Evolutionary conservation across 2,797 vertebrate genomes (phyloP).

Genomic region (Paguma larvata): DNA sequence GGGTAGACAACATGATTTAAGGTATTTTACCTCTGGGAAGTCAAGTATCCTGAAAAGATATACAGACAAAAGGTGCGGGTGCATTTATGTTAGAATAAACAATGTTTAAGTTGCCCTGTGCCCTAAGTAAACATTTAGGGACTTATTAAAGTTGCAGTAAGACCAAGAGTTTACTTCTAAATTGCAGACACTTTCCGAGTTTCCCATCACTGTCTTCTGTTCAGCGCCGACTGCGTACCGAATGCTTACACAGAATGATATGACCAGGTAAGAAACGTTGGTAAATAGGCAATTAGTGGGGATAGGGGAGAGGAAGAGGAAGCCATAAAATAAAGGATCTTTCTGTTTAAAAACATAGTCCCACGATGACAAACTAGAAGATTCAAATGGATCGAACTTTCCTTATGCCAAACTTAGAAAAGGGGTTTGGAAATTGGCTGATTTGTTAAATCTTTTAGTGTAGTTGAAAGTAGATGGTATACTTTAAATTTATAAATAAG

Average conservation of each 20-base stretch:
- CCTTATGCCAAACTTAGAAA: constrained; percentile 29
- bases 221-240: constrained; percentile 91
- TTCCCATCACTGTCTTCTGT: constrained; percentile 92
- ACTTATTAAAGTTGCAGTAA: background rate
- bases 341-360: background rate
- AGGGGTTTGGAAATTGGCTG: constrained; percentile 70
- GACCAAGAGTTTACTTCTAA: constrained; percentile 40
- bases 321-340: background rate
- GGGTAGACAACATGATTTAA: background rate
- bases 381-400: constrained; percentile 96
- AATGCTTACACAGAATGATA: constrained; percentile 89
- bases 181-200: constrained; percentile 89
- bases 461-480: constrained; percentile 81
- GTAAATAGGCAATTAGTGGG: background rate
- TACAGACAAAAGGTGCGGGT: background rate
- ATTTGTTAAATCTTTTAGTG: constrained; percentile 73
- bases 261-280: constrained; percentile 86
- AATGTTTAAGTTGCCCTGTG: background rate
- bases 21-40: background rate
- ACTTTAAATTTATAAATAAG: constrained; percentile 69
- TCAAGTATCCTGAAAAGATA: constrained; percentile 1
- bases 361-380: constrained; percentile 98
- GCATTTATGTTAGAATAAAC: background rate
- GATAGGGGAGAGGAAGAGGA: background rate
- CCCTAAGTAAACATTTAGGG: background rate